These are phyloP conservation scores for Vulpes ferrilata DNA, from an alignment of 2,113 vertebrate genomes.

Conservation along the genomic window DNA sequence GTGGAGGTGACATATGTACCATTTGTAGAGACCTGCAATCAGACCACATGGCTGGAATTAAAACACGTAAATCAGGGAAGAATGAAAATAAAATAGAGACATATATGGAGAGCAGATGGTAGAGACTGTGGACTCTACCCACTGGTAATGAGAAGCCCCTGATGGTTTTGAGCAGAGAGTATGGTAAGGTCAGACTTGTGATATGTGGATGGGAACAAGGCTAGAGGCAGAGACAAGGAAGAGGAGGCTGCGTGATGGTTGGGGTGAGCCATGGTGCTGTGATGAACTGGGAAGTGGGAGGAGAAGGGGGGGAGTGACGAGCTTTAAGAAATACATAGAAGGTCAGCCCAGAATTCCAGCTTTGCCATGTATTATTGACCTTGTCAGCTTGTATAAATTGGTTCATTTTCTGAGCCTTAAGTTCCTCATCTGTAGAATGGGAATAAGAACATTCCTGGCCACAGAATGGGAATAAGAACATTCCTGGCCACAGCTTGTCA, in stretches of 20 bases:
- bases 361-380: neutral
- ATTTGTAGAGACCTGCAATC: neutral
- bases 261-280: neutral
- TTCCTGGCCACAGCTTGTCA: neutral
- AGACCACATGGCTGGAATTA: neutral
- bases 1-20: neutral
- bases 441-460: neutral
- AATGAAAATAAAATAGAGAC: neutral
- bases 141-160: neutral
- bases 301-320: rapidly evolving
- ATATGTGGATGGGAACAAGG: neutral
- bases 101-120: neutral
- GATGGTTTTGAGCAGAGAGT: neutral
- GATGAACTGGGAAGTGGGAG: neutral
- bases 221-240: neutral
- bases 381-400: neutral
- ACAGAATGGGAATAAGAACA: neutral
- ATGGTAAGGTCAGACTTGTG: neutral
- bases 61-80: neutral
- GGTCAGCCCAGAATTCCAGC: neutral
- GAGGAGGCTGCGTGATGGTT: neutral
- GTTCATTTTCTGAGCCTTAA: neutral
- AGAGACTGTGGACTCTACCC: neutral
- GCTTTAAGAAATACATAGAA: neutral
- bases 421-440: neutral